phyloP scores from a whole-genome alignment of 1,140 invertebrate species.

The Hyles euphorbiae region DNA sequence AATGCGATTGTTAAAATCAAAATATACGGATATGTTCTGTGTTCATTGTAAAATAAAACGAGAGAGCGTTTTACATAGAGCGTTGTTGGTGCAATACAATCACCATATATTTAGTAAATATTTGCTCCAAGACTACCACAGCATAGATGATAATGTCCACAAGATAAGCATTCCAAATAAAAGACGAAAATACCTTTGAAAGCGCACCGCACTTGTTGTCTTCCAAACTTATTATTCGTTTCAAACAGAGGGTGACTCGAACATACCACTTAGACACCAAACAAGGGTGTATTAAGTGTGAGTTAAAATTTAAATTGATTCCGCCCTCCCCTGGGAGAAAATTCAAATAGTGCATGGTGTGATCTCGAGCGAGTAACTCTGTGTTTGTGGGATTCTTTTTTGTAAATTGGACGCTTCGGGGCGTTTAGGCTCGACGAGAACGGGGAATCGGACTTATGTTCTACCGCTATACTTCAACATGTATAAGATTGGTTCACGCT shows the following conservation, averaged over 20 bases:
- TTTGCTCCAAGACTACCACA: no score
- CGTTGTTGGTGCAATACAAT: no score
- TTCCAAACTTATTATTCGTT: slow-evolving; percentile 69
- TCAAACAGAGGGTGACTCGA: slow-evolving; percentile 67
- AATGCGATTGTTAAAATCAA: slow-evolving; percentile 8
- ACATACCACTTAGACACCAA: slow-evolving; percentile 75
- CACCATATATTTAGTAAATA: no score
- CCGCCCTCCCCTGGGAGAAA: slow-evolving; percentile 64
- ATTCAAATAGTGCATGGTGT: slow-evolving; percentile 72
- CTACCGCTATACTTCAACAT: slow-evolving; percentile 27
- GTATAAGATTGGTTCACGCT: slow-evolving; percentile 47
- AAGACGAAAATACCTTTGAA: no score
- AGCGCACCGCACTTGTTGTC: slow-evolving; percentile 43
- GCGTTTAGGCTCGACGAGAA: slow-evolving; percentile 60
- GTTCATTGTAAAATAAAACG: no score
- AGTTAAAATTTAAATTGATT: slow-evolving; percentile 76
- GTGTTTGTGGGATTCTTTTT: slow-evolving; percentile 69
- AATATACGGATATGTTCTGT: neutral
- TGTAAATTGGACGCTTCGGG: slow-evolving; percentile 70
- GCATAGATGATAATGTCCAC: no score
- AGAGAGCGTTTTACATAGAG: no score
- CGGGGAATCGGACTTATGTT: slow-evolving; percentile 42
- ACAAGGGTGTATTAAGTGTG: slow-evolving; percentile 74
- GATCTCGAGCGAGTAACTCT: slow-evolving; percentile 63
- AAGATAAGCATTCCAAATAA: slow-evolving; percentile 3